Conservation (phyloP, 2,888 invertebrate genomes). For the Encarsia formosa region DNA sequence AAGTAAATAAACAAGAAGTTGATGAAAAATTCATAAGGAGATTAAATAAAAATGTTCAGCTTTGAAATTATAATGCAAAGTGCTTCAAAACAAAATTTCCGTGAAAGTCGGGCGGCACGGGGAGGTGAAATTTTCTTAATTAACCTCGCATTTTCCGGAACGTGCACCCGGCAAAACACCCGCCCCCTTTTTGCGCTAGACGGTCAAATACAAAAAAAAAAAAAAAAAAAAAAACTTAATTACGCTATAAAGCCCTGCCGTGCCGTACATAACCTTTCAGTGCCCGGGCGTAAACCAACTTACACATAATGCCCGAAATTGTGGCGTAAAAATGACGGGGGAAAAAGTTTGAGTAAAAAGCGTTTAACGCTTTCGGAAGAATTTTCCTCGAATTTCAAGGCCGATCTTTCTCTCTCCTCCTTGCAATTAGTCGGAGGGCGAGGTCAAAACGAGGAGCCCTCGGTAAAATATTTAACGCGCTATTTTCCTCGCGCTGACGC, state of each 20-base stretch:
- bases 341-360: not conserved
- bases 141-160: slow-evolving; percentile 7
- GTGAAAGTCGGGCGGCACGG: not conserved
- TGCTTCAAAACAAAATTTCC: too few relatives aligned
- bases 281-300: not conserved
- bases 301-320: not conserved
- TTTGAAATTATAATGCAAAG: too few relatives aligned
- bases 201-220: slow-evolving; percentile 4
- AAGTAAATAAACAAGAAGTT: too few relatives aligned
- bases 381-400: slow-evolving; percentile 26
- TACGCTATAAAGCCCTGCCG: not conserved
- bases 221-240: slow-evolving; percentile 1
- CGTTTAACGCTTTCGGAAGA: slow-evolving; percentile 12
- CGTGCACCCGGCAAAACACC: not conserved
- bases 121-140: slow-evolving; percentile 8
- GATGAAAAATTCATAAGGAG: too few relatives aligned
- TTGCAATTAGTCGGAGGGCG: slow-evolving; percentile 26
- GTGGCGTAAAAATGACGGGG: not conserved
- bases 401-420: slow-evolving; percentile 20
- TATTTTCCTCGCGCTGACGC: slow-evolving; percentile 17
- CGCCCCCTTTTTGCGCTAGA: slow-evolving; percentile 4
- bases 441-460: slow-evolving; percentile 11
- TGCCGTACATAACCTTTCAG: not conserved
- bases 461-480: slow-evolving; percentile 24
- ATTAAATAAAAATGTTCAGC: too few relatives aligned